phyloP scores from a whole-genome alignment of 2,888 invertebrate genomes.

The Lithodes maja region DNA sequence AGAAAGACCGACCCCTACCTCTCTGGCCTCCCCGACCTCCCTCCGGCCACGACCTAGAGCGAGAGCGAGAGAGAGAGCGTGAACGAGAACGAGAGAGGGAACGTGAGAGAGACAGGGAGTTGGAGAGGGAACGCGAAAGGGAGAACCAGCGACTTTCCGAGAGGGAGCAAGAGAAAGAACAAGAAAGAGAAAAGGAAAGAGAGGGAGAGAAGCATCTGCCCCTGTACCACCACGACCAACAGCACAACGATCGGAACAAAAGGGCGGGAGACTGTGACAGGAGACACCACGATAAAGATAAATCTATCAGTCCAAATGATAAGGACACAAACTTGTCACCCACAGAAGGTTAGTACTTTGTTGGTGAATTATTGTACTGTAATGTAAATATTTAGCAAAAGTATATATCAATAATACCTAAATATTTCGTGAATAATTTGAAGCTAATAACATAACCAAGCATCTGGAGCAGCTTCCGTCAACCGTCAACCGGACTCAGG shows the following conservation, averaged over 20 bases:
- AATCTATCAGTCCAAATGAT: conserved; percentile 65
- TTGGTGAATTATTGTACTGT: too few relatives aligned
- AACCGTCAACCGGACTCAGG: too few relatives aligned
- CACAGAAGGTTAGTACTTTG: conserved; percentile 58
- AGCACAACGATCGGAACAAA: conserved; percentile 16
- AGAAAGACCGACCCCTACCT: conserved; percentile 62
- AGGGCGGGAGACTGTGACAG: conserved; percentile 31
- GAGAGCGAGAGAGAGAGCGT: conserved; percentile 65
- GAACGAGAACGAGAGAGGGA: conserved; percentile 62
- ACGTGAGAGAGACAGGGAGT: conserved; percentile 51
- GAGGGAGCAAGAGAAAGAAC: conserved; percentile 46
- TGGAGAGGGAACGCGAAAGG: conserved; percentile 49
- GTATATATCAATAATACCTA: too few relatives aligned
- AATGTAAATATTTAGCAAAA: too few relatives aligned
- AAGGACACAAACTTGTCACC: conserved; percentile 63
- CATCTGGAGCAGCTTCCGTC: too few relatives aligned
- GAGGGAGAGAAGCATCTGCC: conserved; percentile 37
- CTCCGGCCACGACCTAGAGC: conserved; percentile 57
- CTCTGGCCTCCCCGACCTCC: conserved; percentile 61
- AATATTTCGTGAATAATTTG: too few relatives aligned
- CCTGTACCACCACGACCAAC: conserved; percentile 27
- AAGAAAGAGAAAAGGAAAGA: conserved; percentile 57
- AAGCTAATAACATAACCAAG: too few relatives aligned
- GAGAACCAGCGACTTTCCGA: conserved; percentile 42
- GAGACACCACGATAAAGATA: conserved; percentile 58